phyloP scores from a whole-genome alignment of 2,113 vertebrate genomes.

The Sapajus apella region DNA sequence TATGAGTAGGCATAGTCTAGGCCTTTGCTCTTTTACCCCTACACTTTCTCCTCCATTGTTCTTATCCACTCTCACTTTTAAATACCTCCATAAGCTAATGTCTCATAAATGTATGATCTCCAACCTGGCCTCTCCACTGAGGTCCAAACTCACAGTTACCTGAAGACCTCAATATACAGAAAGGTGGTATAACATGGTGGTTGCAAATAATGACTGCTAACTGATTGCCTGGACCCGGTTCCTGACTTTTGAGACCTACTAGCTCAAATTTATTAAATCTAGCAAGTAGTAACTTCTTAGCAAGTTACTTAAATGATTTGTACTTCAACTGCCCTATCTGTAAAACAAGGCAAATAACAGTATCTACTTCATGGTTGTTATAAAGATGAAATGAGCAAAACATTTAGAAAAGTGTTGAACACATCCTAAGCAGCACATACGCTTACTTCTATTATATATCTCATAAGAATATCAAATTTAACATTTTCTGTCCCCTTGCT shows the following conservation, averaged over 20 bases:
- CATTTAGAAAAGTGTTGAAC: neutral
- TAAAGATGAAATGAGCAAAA: neutral
- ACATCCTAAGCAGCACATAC: neutral
- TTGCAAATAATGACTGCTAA: neutral
- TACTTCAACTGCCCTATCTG: neutral
- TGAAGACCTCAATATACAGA: neutral
- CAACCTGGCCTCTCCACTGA: neutral
- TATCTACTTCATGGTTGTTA: neutral
- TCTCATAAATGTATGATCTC: neutral
- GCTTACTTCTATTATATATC: neutral
- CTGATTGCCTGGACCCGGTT: neutral
- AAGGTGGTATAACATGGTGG: neutral
- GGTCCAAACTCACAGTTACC: neutral
- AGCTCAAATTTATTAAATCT: neutral
- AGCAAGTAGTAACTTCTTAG: neutral
- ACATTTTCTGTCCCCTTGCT: neutral
- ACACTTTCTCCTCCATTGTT: neutral
- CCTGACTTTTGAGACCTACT: neutral
- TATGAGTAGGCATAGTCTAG: no score
- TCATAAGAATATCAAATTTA: neutral
- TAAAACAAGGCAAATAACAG: neutral
- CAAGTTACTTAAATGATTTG: neutral
- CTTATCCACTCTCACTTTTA: neutral
- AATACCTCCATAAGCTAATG: neutral
- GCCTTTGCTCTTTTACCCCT: neutral